Evolutionary conservation across 2,113 vertebrate species (phyloP), one percentile per base, ranked within the genome.

Genomic region (Cyrtonyx montezumae): DNA sequence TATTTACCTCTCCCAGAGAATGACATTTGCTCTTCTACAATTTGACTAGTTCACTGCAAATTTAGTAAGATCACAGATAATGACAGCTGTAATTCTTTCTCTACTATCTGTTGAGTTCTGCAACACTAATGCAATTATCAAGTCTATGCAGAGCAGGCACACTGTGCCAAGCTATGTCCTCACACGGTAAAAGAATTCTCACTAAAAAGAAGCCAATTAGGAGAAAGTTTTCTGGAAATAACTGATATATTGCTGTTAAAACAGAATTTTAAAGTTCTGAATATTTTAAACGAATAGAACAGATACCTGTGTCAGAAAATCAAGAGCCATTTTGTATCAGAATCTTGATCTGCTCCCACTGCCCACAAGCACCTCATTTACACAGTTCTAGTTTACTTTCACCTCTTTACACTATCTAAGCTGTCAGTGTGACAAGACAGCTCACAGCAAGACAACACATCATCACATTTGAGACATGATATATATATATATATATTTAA

Each of bases 21-120:
- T 69, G 36, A 9, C 26, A 83, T 83, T 34, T 90, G 49, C 71
- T 77, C 76, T 88, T 63, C 66, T 62, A 79, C 76, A 63, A 48
- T 63, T 48, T 1, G 46, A 58, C 71, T 59, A 36, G 71, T 75
- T 37, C 68, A 46, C 71, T 74, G 55, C 5, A 34, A 84, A 91
- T 75, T 65, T 89, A 89, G 14, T 87, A 74, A 82, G 82, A 83
- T 28, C 1, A 14, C 37, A 90, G 93, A 90, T 59, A 78, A 76
- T 42, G 56, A 42, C 37, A 83, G n/a, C n/a, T n/a, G n/a, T n/a
- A n/a, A n/a, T n/a, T n/a, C n/a, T n/a, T n/a, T n/a, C n/a, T n/a
- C n/a, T n/a, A n/a, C n/a, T 91, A 48, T 80, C 82, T 85, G 68
- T 34, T 63, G 59, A 70, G 84, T 30, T 77, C 67, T 58, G 43